Evolutionary conservation across 2,888 invertebrate genomes (phyloP).

Genomic region (Panopea generosa): DNA sequence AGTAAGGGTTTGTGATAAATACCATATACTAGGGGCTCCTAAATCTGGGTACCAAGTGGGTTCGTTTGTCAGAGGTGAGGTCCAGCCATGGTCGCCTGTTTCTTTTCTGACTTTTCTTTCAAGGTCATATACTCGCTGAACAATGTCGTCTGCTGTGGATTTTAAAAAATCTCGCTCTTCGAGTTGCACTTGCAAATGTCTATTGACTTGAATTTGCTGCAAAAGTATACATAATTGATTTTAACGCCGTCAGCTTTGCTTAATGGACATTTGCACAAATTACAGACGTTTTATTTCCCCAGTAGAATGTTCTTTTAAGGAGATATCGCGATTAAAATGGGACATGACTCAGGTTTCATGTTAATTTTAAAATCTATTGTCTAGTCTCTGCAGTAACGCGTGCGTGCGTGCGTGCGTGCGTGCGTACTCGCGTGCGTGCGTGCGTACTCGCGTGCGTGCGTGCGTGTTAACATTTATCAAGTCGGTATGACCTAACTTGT

Average conservation of each 20-base stretch:
- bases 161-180: constrained; percentile 47
- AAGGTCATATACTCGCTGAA: constrained; percentile 40
- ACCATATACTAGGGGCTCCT: constrained; percentile 46
- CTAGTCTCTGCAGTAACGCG: no score
- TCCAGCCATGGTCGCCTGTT: constrained; percentile 37
- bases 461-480: no score
- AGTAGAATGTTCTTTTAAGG: no score
- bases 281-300: no score
- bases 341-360: no score
- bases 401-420: no score
- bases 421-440: no score
- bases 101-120: constrained; percentile 52
- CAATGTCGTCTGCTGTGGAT: constrained; percentile 39
- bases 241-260: background rate
- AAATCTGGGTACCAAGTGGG: constrained; percentile 49
- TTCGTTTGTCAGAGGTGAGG: constrained; percentile 18
- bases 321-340: no score
- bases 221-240: constrained; percentile 1
- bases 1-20: constrained; percentile 35
- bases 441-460: no score
- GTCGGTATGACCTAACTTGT: no score
- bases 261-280: no score
- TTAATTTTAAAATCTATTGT: no score
- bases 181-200: constrained; percentile 43
- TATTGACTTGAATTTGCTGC: constrained; percentile 42